Base-by-base conservation (phyloP, 2,888 invertebrate species). In the Hyposoter didymator region DNA sequence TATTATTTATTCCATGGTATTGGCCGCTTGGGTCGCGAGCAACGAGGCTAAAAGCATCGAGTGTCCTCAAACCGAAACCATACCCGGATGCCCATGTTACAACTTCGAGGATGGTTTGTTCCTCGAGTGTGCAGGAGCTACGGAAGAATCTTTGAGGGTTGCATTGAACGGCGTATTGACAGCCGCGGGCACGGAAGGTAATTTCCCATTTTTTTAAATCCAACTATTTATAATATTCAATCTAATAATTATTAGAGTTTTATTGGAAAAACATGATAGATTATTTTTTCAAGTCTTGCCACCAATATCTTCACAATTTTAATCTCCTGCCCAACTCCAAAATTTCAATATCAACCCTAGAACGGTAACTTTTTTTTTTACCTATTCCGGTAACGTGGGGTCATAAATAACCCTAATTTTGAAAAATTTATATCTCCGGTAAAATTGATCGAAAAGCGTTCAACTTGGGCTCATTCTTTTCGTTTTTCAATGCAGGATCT, bases 71-170 rank as follows among this genome's bases (percentile, higher is more conserved):
- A 95, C 96, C 91, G 95, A 96, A 91, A 96, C 96, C 90, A 97
- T 96, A 94, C 97, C 97, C 62, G 96, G 97, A 89, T 98, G 98
- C 94, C 97, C 98, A 7, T 98, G 98, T 94, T 98, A 98, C 95
- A 97, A 97, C 94, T 97, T 98, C 94, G 98, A 98, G 94, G 98
- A 98, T 95, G 98, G 98, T 84, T 95, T 98, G 87, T 98, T 97
- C 94, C 95, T 98, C 91, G 98, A 98, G 94, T 98, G 98, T 93
- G 97, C 98, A 62, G 97, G 97, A 75, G 97, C 97, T 66, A 97
- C 97, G 78, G 96, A 97, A 66, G 95, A 95, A 87, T 96, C 97
- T 70, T 95, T 98, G 89, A 96, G 96, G 93, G 95, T 95, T 89
- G 97, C 97, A 59, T 94, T 98, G 90, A 95, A 91, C 76, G 91